phyloP scores from a whole-genome alignment of 1,140 invertebrate genomes.

The Pseudomyrmex concolor region DNA sequence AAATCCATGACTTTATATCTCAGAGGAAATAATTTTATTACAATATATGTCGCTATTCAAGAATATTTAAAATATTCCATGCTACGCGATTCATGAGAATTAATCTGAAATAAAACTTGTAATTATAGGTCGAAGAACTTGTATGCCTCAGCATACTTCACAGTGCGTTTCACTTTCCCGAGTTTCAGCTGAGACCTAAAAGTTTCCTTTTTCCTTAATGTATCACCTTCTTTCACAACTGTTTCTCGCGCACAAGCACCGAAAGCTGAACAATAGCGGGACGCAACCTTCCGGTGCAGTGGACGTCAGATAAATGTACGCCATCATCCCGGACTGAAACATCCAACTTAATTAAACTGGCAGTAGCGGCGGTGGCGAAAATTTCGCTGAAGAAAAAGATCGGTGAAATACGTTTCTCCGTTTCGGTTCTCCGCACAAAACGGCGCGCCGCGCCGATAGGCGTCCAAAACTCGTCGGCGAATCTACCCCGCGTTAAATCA shows the following conservation, averaged over 20 bases:
- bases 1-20: neutral
- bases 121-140: neutral
- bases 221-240: conserved; percentile 16
- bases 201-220: neutral
- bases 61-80: neutral
- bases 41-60: neutral
- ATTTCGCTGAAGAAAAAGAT: conserved; percentile 42
- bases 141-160: neutral
- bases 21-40: neutral
- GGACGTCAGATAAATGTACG: conserved; percentile 48
- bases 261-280: neutral
- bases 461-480: conserved; percentile 17
- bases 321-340: conserved; percentile 25
- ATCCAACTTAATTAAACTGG: conserved; percentile 43
- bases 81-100: neutral
- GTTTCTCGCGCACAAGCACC: neutral
- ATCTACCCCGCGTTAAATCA: conserved; percentile 62
- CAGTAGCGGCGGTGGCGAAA: conserved; percentile 35
- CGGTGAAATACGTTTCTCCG: conserved; percentile 30
- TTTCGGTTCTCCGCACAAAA: conserved; percentile 4
- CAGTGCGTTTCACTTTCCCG: neutral
- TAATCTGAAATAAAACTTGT: neutral
- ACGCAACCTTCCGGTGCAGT: conserved; percentile 7
- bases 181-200: neutral
- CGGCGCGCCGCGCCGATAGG: conserved; percentile 15